These are phyloP conservation scores for Unio delphinus DNA, from an alignment of 2,888 invertebrate genomes.

Conservation along the genomic window DNA sequence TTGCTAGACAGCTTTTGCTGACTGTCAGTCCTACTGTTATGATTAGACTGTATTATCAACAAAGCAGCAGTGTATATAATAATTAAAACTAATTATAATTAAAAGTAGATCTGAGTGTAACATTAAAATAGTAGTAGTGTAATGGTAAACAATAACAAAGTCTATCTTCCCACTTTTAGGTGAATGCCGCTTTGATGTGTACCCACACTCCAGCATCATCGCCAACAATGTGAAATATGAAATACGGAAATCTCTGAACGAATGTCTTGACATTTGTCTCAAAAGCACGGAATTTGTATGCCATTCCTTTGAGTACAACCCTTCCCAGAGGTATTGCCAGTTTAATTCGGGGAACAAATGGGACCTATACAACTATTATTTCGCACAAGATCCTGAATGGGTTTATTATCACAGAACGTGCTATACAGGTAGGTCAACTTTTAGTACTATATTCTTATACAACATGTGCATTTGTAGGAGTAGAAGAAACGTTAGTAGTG, in stretches of 20 bases:
- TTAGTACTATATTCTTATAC: too few relatives aligned
- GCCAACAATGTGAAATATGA: conserved; percentile 12
- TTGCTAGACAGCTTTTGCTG: too few relatives aligned
- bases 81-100: too few relatives aligned
- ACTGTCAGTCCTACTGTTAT: too few relatives aligned
- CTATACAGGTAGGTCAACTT: conserved; percentile 20
- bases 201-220: conserved; percentile 14
- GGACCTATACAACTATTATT: conserved; percentile 14
- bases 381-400: conserved; percentile 19
- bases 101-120: too few relatives aligned
- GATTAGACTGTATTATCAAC: too few relatives aligned
- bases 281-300: conserved; percentile 12
- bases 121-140: too few relatives aligned
- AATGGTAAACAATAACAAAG: too few relatives aligned
- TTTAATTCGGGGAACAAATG: conserved; percentile 32
- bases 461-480: too few relatives aligned
- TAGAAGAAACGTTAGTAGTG: too few relatives aligned
- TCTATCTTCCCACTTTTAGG: conserved; percentile 6
- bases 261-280: conserved; percentile 19
- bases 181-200: conserved; percentile 17
- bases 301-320: conserved; percentile 28
- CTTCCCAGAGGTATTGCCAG: conserved; percentile 17
- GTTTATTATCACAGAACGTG: conserved; percentile 30
- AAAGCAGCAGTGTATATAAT: too few relatives aligned
- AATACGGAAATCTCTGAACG: conserved; percentile 8